These are phyloP conservation scores for Aphelinus certus DNA, from an alignment of 1,140 invertebrate species.

Conservation along the genomic window DNA sequence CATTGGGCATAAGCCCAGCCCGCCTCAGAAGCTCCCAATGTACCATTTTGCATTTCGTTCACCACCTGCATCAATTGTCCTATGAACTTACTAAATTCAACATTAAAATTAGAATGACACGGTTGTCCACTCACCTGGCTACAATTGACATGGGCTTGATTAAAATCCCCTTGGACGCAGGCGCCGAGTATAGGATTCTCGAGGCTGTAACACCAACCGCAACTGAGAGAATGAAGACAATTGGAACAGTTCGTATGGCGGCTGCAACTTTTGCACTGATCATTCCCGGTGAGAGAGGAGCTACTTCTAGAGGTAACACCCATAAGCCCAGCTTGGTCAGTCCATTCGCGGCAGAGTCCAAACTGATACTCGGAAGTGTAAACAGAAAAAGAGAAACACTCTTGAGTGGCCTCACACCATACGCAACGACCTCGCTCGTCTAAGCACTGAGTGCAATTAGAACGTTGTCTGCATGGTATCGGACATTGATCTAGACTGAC, in stretches of 20 bases:
- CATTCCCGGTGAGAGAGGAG: constrained; percentile 59
- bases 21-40: constrained; percentile 64
- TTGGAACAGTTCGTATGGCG: constrained; percentile 80
- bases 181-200: constrained; percentile 87
- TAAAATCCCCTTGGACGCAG: constrained; percentile 84
- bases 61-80: constrained; percentile 50
- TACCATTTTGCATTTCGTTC: constrained; percentile 64
- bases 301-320: constrained; percentile 59
- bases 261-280: constrained; percentile 84
- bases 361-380: constrained; percentile 95
- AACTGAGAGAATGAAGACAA: constrained; percentile 84
- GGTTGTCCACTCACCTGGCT: constrained; percentile 55
- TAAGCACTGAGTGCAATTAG: constrained; percentile 83
- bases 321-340: constrained; percentile 77
- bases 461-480: constrained; percentile 77
- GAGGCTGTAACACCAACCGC: constrained; percentile 93
- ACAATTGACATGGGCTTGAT: constrained; percentile 75
- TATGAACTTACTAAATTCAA: constrained; percentile 34
- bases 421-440: constrained; percentile 88
- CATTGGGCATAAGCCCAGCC: constrained; percentile 91
- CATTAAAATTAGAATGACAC: too few species aligned
- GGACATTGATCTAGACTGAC: constrained; percentile 75
- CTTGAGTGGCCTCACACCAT: constrained; percentile 91
- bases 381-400: constrained; percentile 93
- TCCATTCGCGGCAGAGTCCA: constrained; percentile 91